A percentile compares a stretch with the other conserved stretches of the same genome.
phyloP scores from a whole-genome alignment of 37 sponge, comb jelly and placozoan species.

The Eunapius fragilis region DNA sequence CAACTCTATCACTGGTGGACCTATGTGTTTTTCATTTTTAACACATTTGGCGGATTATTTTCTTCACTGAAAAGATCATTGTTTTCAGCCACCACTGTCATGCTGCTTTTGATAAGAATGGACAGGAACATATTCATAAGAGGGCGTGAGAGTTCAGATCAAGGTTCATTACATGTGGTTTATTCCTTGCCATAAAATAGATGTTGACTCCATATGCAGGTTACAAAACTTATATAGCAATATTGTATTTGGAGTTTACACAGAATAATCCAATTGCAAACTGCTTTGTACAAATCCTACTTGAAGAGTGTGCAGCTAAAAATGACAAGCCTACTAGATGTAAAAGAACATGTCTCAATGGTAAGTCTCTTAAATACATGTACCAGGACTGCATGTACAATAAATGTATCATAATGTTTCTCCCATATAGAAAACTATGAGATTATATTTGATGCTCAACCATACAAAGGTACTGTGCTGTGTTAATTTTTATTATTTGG shows the following conservation, averaged over 20 bases:
- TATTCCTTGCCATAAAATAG: background rate
- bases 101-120: background rate
- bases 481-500: too few species aligned
- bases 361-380: too few species aligned
- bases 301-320: too few species aligned
- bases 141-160: background rate
- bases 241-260: background rate
- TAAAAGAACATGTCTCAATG: too few species aligned
- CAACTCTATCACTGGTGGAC: constrained; percentile 1
- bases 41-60: background rate
- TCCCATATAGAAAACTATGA: too few species aligned
- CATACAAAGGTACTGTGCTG: too few species aligned
- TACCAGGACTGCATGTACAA: too few species aligned
- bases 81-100: background rate
- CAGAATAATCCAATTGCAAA: background rate
- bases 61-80: background rate
- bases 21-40: background rate
- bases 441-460: too few species aligned
- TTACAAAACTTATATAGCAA: background rate
- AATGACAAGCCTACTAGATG: too few species aligned
- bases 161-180: background rate
- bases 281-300: background rate
- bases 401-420: too few species aligned
- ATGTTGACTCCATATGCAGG: background rate
- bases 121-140: background rate